phyloP scores from a whole-genome alignment of 2,888 invertebrate species.

The Chrysolina haemoptera region DNA sequence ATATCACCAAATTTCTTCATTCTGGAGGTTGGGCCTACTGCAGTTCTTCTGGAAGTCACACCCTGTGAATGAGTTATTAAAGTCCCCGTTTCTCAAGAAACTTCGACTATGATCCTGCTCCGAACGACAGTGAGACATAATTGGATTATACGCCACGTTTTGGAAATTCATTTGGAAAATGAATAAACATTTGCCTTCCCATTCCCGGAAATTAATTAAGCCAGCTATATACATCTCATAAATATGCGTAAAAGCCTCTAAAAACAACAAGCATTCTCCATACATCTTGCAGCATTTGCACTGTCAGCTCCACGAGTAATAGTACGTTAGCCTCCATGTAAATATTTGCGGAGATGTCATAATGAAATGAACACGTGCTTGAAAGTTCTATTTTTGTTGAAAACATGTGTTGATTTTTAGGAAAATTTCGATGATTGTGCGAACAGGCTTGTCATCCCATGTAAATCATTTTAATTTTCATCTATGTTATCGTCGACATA shows the following conservation, averaged over 20 bases:
- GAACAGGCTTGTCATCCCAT: not conserved
- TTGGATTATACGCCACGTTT: constrained; percentile 40
- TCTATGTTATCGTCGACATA: not conserved
- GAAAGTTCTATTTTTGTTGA: not conserved
- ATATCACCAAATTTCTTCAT: no score
- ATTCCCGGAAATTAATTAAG: constrained; percentile 54
- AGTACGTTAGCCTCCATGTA: not conserved
- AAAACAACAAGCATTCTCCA: constrained; percentile 48
- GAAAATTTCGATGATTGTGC: not conserved
- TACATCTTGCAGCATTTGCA: constrained; percentile 37
- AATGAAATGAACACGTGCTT: constrained; percentile 1
- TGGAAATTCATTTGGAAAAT: constrained; percentile 48
- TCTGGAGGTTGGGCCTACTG: no score
- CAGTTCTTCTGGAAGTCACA: not conserved
- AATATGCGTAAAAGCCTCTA: constrained; percentile 48
- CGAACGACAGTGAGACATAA: constrained; percentile 19
- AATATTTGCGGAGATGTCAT: constrained; percentile 6
- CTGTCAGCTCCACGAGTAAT: not conserved
- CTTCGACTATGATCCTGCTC: not conserved
- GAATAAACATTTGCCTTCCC: constrained; percentile 53
- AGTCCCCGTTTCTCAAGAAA: not conserved
- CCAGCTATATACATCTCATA: constrained; percentile 43
- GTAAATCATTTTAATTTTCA: not conserved
- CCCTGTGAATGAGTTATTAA: not conserved
- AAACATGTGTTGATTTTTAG: not conserved